Percentiles rank a stretch among this genome's conserved stretches.
Conservation (phyloP, 2,113 vertebrate genomes). For the Chamaetylas fuelleborni region DNA sequence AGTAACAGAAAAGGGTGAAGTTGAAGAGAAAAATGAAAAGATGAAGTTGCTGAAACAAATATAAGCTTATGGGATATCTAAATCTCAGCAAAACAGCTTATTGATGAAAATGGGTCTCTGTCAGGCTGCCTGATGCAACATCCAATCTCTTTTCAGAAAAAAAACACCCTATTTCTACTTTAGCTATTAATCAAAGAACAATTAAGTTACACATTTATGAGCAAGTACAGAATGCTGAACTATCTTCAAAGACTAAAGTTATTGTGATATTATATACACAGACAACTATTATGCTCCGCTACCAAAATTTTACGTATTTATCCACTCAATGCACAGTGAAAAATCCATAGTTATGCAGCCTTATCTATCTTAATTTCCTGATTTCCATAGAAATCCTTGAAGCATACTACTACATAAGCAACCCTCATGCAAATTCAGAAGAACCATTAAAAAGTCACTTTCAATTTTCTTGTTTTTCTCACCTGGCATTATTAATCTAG, state of each 20-base stretch:
- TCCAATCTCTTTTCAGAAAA: not conserved
- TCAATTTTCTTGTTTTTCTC: conserved; percentile 41
- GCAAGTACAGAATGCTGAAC: conserved; percentile 31
- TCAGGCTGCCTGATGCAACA: conserved; percentile 2
- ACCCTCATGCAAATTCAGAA: conserved; percentile 50
- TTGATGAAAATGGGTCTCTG: conserved; percentile 32
- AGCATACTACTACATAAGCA: conserved; percentile 11
- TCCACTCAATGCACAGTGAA: not conserved
- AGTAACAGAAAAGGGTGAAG: not conserved
- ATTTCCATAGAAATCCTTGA: conserved; percentile 10
- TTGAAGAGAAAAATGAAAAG: conserved; percentile 14
- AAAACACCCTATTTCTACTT: not conserved
- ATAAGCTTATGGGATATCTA: conserved; percentile 4
- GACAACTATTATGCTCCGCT: not conserved
- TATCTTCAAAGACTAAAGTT: conserved; percentile 19
- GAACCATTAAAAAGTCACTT: conserved; percentile 52
- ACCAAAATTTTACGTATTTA: not conserved
- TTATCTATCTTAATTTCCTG: not conserved
- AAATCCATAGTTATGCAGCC: not conserved
- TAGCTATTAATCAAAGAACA: conserved; percentile 64
- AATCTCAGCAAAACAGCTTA: not conserved
- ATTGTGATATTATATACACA: not conserved
- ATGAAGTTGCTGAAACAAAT: conserved; percentile 37
- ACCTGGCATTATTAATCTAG: conserved; percentile 63
- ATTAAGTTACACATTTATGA: not conserved